phyloP scores from a whole-genome alignment of 2,113 vertebrate genomes.

The Butorides virescens region DNA sequence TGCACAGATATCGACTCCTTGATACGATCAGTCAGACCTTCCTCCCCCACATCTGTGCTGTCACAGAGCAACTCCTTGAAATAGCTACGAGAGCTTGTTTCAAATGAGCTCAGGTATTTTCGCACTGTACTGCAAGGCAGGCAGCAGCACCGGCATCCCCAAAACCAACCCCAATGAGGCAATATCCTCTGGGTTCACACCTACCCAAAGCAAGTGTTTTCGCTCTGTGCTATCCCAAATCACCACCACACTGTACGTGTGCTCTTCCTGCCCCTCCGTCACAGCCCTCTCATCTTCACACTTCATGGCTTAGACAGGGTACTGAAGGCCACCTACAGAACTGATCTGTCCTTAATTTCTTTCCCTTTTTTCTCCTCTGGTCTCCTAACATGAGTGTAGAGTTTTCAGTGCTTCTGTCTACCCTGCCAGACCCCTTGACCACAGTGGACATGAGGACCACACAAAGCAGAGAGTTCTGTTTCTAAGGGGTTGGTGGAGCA shows the following conservation, averaged over 20 bases:
- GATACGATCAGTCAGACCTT: not conserved
- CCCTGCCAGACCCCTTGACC: not conserved
- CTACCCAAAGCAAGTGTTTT: not conserved
- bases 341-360: not conserved
- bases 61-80: not conserved
- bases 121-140: not conserved
- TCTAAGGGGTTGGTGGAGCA: not conserved
- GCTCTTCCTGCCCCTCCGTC: not conserved
- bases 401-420: not conserved
- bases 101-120: not conserved
- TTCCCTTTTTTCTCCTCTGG: not conserved
- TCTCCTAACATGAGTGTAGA: fast-evolving
- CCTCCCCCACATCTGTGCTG: not conserved
- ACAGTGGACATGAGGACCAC: not conserved
- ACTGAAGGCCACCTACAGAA: not conserved
- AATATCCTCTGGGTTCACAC: not conserved
- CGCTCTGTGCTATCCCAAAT: not conserved
- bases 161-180: not conserved
- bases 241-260: not conserved
- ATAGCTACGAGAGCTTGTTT: not conserved
- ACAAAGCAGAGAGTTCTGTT: not conserved
- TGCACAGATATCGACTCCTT: not conserved
- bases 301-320: not conserved
- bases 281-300: not conserved
- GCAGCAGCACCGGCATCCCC: not conserved